phyloP scores from a whole-genome alignment of 2,113 vertebrate species.

The Vombatus ursinus region DNA sequence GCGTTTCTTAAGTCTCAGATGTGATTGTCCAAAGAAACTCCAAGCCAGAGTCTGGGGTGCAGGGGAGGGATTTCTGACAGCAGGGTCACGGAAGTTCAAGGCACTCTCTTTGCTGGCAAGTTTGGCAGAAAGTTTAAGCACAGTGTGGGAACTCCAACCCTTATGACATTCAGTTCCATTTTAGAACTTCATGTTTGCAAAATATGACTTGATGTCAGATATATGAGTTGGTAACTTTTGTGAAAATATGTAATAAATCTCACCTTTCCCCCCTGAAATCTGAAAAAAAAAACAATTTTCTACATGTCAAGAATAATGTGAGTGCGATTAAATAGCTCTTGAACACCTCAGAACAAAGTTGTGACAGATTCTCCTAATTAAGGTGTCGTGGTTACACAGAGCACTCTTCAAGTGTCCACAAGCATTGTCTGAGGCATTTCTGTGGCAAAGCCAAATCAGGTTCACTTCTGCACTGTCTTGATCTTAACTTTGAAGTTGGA shows the following conservation, averaged over 20 bases:
- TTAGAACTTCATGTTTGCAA: slow-evolving; percentile 83
- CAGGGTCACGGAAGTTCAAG: slow-evolving; percentile 86
- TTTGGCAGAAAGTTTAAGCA: slow-evolving; percentile 83
- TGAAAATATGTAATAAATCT: slow-evolving; percentile 82
- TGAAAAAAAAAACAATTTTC: slow-evolving; percentile 80
- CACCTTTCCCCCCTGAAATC: slow-evolving; percentile 74
- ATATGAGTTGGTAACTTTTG: slow-evolving; percentile 86
- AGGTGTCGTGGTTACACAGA: neutral
- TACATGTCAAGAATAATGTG: slow-evolving; percentile 74
- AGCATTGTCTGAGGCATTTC: neutral
- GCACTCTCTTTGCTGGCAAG: slow-evolving; percentile 81
- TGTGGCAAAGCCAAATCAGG: slow-evolving; percentile 34
- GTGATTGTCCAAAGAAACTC: slow-evolving; percentile 78
- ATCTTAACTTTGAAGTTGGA: slow-evolving; percentile 48
- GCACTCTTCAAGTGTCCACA: slow-evolving; percentile 2
- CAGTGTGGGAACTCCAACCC: slow-evolving; percentile 79
- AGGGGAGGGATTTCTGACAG: slow-evolving; percentile 85
- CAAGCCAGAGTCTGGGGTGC: slow-evolving; percentile 77
- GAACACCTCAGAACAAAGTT: slow-evolving; percentile 68
- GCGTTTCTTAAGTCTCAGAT: slow-evolving; percentile 83
- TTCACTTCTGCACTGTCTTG: slow-evolving; percentile 26
- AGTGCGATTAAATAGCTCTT: slow-evolving; percentile 59
- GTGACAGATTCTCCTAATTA: slow-evolving; percentile 70
- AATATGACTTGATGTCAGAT: slow-evolving; percentile 88
- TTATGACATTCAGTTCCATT: slow-evolving; percentile 80